Base-by-base conservation (phyloP, 92 coral and sea anemone species). In the Phenganax stokvisi region DNA sequence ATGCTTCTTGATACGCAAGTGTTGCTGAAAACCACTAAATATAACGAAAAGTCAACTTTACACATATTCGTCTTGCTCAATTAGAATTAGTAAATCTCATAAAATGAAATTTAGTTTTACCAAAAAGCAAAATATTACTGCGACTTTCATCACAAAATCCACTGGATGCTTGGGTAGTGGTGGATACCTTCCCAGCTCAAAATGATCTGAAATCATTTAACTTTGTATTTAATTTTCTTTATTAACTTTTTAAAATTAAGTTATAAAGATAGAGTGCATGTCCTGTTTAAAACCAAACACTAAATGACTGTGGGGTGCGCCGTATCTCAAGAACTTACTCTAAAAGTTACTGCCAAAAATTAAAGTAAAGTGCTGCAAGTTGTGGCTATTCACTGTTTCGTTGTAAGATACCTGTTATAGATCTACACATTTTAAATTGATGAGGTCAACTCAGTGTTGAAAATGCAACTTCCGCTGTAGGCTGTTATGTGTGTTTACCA, bases 11-110 rank as follows among this genome's bases (percentile, higher is more conserved):
- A 57, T 96, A 96, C 47, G 91, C 85, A 82, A 87, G 92, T 52
- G 91, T 90, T 0, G 92, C 99, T 73, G 86, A 75, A 57, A 96
- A 96, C 97, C 97, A 96, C 99, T 96, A 76, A 6, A 57, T 54
- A 27, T 74, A 67, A 15, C 80, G 54, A 72, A 0, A 9, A 70
- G 29, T 16, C 28, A 37, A 37, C 47, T 2, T 37, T 37, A 37
- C 25, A 55, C 54, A 51, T 69, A 9, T 16, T 64, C 29, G 51
- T 7, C 51, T 47, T 3, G 61, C 12, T 54, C n/a, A 5, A 77
- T 12, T 15, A 55, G 81, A 55, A 15, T 56, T 54, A n/a, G 3
- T 30, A 37, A 12, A 55, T 6, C 13, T 53, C 16, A 54, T 76
- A n/a, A 57, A 17, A 3, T 6, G 3, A 51, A 13, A 37, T 37